phyloP scores from a whole-genome alignment of 2,113 vertebrate species.

The Nettapus auritus region DNA sequence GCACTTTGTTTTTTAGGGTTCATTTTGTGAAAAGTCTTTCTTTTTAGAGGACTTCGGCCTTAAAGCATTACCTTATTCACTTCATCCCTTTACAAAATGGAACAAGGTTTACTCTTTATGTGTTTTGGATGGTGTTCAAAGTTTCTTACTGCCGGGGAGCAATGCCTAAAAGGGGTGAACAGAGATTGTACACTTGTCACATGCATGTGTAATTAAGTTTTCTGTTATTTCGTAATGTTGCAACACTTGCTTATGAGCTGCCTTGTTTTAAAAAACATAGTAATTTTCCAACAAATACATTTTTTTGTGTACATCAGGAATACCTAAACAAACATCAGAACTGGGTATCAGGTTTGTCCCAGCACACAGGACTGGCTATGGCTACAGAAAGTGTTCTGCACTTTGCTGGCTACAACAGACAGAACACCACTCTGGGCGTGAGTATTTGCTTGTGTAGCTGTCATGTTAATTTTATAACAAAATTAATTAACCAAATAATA shows the following conservation, averaged over 20 bases:
- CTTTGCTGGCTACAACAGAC: slow-evolving; percentile 94
- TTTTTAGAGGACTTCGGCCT: not conserved
- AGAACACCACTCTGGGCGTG: slow-evolving; percentile 94
- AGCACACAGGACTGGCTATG: slow-evolving; percentile 97
- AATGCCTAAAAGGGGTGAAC: not conserved
- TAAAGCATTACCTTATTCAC: not conserved
- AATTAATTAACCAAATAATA: not conserved
- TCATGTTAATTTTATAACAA: not conserved
- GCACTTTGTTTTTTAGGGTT: not conserved
- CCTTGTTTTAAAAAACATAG: not conserved
- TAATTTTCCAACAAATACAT: not conserved
- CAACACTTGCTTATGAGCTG: not conserved
- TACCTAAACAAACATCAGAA: slow-evolving; percentile 97
- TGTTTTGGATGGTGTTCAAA: not conserved
- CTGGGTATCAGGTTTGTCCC: slow-evolving; percentile 93
- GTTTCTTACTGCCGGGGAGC: not conserved
- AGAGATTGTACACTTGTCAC: not conserved
- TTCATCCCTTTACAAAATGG: not conserved
- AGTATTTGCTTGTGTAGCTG: slow-evolving; percentile 44
- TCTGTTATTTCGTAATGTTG: not conserved
- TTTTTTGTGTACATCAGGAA: slow-evolving; percentile 75
- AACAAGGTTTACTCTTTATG: not conserved
- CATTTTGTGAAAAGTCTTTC: not conserved
- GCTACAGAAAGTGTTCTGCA: slow-evolving; percentile 95
- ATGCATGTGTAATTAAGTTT: not conserved